Conservation (phyloP, 2,797 vertebrate genomes). For the Sciurus carolinensis region DNA sequence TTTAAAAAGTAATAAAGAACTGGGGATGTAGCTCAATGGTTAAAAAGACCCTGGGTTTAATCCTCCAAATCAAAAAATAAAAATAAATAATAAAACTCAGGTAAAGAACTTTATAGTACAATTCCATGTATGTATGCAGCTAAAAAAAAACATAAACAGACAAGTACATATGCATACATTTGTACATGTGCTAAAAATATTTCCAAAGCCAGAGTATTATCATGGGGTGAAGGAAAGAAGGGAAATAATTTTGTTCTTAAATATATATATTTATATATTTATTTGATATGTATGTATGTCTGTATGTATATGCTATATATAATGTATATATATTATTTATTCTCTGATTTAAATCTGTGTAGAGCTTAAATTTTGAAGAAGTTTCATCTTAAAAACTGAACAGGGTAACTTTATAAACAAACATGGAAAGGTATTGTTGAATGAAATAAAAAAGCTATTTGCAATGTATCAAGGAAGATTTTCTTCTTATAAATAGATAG, state of each 20-base stretch:
- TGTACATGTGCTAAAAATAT: background rate
- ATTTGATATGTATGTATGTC: background rate
- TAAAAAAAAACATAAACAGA: background rate
- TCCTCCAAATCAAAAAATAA: too few species aligned
- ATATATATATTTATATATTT: background rate
- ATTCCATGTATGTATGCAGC: background rate
- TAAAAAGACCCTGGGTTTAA: too few species aligned
- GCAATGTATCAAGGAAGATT: background rate
- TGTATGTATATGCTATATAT: background rate
- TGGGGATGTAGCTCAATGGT: too few species aligned
- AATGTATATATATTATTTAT: background rate
- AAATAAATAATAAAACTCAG: background rate
- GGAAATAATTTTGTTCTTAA: background rate
- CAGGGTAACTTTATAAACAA: background rate
- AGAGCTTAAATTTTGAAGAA: constrained; percentile 49
- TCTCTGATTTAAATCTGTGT: background rate
- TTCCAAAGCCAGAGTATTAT: background rate
- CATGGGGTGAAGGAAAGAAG: background rate
- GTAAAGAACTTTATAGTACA: background rate
- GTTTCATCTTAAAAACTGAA: constrained; percentile 37
- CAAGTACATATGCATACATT: background rate
- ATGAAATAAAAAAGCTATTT: constrained; percentile 23
- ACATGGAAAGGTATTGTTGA: background rate
- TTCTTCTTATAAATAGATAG: background rate
- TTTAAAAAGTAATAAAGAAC: too few species aligned